Evolutionary conservation across 1,140 invertebrate species (phyloP), one percentile per base, ranked within the genome.

Genomic region (Artemia franciscana): DNA sequence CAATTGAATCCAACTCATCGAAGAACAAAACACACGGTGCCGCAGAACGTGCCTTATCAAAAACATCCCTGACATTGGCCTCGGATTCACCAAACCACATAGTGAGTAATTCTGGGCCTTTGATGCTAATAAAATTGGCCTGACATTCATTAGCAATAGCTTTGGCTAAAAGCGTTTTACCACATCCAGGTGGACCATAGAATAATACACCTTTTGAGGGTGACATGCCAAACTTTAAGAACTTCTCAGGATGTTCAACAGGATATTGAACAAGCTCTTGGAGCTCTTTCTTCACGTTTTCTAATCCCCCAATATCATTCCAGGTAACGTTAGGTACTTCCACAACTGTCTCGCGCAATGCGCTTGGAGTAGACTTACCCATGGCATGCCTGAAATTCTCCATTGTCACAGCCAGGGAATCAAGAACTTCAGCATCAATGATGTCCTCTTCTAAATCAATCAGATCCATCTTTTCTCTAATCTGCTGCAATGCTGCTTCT

Each of bases 81-180:
- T 99, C 96, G 58, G 93, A 98, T 77, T 99, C 95, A 75, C 96
- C 96, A 75, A 99, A 99, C 96, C 96, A 99, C 96, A 99, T 99
- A 39, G 96, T 99, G 28, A 99, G 79, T 60, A 99, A 77, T 75
- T 99, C 96, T 0, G 96, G 96, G 5, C 95, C 95, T 74, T 99
- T 99, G 65, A 99, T 93, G 0, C 92, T 97, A 69, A 99, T 99
- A 72, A 99, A 99, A 73, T 99, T 99, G 2, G 95, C 95, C 75
- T 99, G 95, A 70, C 96, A 99, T 76, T 99, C 96, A 74, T 98
- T 98, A 57, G 96, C 96, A 69, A 99, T 99, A 5, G 96, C 96
- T 77, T 99, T 99, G 59, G 96, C 96, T 69, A 99, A 73, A 59
- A 99, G 73, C 57, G 96, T 99, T 77, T 98, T 98, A 84, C 93